Evolutionary conservation across 2,113 vertebrate genomes (phyloP).

Genomic region (Malaclemys terrapin): DNA sequence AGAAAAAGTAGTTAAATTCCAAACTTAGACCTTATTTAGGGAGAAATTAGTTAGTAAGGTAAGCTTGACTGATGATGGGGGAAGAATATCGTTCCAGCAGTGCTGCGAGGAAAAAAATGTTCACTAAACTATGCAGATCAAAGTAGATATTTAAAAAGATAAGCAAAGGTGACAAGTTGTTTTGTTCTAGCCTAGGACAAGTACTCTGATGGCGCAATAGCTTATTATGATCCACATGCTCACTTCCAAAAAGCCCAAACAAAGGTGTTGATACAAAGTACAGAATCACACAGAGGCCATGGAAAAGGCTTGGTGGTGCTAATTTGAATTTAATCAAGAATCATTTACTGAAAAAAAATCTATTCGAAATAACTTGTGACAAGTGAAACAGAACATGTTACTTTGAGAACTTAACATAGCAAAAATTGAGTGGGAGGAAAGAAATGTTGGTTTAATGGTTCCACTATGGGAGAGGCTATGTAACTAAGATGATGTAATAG

Average conservation of each 20-base stretch:
- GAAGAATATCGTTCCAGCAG: background rate
- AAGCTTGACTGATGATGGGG: background rate
- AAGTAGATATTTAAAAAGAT: background rate
- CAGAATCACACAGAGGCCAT: background rate
- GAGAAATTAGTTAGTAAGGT: background rate
- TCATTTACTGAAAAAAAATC: background rate
- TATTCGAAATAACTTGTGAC: background rate
- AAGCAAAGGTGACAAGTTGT: background rate
- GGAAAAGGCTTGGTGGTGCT: background rate
- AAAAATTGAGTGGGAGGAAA: background rate
- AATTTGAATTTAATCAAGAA: fast-evolving
- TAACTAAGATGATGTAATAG: background rate
- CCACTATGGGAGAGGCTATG: background rate
- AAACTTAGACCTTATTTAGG: slow-evolving; percentile 25
- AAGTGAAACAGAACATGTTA: background rate
- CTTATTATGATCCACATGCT: background rate
- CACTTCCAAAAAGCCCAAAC: background rate
- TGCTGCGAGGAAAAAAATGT: background rate
- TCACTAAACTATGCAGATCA: background rate
- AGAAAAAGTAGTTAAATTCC: background rate
- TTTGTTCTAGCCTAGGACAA: background rate
- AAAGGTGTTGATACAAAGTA: background rate
- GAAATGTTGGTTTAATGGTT: background rate
- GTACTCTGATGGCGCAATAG: background rate
- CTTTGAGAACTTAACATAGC: background rate